Conservation (phyloP, 2,113 vertebrate genomes). For the Tyrannus savana region DNA sequence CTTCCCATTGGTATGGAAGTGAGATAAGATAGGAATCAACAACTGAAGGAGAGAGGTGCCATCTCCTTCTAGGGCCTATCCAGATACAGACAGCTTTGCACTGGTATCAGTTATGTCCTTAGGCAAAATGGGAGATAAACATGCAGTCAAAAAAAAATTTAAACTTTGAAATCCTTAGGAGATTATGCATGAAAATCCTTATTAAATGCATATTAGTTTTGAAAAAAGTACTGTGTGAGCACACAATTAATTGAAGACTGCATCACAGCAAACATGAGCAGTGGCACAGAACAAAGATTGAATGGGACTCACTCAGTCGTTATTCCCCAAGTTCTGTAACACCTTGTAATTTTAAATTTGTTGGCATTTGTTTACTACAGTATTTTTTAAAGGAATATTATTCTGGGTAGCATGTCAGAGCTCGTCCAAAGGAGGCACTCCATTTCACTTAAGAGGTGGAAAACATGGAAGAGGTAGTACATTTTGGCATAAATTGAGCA, state of each 20-base stretch:
- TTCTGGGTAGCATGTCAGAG: not conserved
- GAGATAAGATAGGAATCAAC: not conserved
- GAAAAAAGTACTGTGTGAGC: not conserved
- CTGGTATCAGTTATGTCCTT: not conserved
- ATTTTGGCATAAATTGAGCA: not conserved
- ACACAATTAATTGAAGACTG: not conserved
- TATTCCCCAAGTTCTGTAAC: not conserved
- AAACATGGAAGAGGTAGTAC: not conserved
- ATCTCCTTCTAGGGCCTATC: not conserved
- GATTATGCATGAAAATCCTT: not conserved
- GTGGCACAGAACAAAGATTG: not conserved
- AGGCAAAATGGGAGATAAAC: not conserved
- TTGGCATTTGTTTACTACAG: not conserved
- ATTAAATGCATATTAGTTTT: not conserved
- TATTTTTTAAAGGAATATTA: not conserved
- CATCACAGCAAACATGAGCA: not conserved
- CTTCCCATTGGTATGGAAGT: not conserved
- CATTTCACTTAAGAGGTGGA: not conserved
- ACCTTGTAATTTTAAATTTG: not conserved
- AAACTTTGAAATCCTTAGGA: not conserved
- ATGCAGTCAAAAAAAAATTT: not conserved
- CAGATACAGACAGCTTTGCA: not conserved
- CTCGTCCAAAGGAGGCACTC: not conserved
- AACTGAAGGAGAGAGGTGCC: not conserved
- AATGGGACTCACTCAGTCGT: not conserved